A percentile compares a stretch with the other conserved stretches of the same genome.
Evolutionary conservation across 2,888 invertebrate genomes (phyloP).

Genomic region (Cyclophora albipunctata): DNA sequence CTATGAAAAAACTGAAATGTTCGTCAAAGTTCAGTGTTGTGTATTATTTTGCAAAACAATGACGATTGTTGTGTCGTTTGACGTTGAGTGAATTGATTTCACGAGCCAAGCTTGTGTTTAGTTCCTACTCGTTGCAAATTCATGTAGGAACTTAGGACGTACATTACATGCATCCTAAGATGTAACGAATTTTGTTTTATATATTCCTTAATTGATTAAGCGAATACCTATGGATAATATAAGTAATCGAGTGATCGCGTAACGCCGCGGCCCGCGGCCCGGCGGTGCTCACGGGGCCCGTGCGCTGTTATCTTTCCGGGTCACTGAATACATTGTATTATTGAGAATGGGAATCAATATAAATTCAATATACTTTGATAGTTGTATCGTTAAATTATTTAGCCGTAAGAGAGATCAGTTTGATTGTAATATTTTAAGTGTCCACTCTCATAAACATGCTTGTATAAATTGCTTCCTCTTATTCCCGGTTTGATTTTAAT

Average conservation of each 20-base stretch:
- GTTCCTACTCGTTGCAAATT: conserved; percentile 63
- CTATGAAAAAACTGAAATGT: conserved; percentile 8
- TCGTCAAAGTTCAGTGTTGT: conserved; percentile 7
- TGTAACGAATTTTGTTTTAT: conserved; percentile 25
- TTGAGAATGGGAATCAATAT: conserved; percentile 20
- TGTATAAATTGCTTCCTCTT: too few species aligned
- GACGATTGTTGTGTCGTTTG: conserved; percentile 33
- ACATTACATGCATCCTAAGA: conserved; percentile 10
- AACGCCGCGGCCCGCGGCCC: not conserved
- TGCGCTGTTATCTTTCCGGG: conserved; percentile 5
- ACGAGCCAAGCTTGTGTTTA: conserved; percentile 71
- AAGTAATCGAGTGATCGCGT: too few species aligned
- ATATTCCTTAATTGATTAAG: conserved; percentile 12
- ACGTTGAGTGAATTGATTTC: conserved; percentile 44
- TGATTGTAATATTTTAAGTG: conserved; percentile 4
- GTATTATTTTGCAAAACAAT: conserved; percentile 27
- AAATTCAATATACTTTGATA: conserved; percentile 12
- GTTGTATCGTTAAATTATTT: conserved; percentile 10
- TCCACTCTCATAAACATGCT: too few species aligned
- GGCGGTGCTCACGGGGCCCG: not conserved
- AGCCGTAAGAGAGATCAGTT: conserved; percentile 7
- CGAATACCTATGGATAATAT: not conserved
- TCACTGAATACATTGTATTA: conserved; percentile 14
- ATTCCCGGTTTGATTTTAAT: conserved; percentile 2
- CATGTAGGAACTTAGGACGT: conserved; percentile 30